These are phyloP conservation scores for Meteorus cinctellus DNA, from an alignment of 2,888 invertebrate genomes.

Conservation along the genomic window DNA sequence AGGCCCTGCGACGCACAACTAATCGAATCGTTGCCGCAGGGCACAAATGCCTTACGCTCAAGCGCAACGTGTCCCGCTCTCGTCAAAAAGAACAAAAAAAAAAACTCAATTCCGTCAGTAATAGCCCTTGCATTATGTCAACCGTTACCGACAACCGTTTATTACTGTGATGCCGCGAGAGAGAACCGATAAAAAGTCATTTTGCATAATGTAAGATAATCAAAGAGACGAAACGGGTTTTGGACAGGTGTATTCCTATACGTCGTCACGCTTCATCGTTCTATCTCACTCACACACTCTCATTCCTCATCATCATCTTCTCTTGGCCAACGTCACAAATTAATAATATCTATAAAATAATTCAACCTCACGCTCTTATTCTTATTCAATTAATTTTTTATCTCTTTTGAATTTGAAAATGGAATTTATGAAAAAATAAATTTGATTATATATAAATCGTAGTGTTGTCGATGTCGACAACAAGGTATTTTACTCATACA, in stretches of 20 bases:
- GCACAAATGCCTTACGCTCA: conserved; percentile 42
- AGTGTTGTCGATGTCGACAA: conserved; percentile 42
- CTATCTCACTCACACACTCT: conserved; percentile 37
- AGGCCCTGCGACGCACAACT: conserved; percentile 7
- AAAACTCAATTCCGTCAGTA: conserved; percentile 65
- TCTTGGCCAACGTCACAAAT: neutral
- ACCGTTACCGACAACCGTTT: conserved; percentile 71
- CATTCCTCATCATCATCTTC: conserved; percentile 39
- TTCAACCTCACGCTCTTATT: conserved; percentile 21
- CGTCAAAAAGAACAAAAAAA: conserved; percentile 50
- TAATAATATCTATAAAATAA: conserved; percentile 29
- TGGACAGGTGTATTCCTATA: conserved; percentile 65
- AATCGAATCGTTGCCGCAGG: conserved; percentile 5
- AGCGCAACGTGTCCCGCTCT: conserved; percentile 30
- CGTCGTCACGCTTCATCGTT: conserved; percentile 50
- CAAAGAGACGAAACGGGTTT: conserved; percentile 64
- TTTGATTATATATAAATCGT: conserved; percentile 19
- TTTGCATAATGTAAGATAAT: conserved; percentile 72
- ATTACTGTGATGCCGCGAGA: conserved; percentile 60
- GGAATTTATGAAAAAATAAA: conserved; percentile 17
- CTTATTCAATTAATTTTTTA: conserved; percentile 27
- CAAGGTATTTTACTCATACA: conserved; percentile 31
- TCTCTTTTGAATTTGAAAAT: conserved; percentile 23
- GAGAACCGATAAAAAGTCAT: conserved; percentile 59
- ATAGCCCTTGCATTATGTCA: conserved; percentile 71